Percentiles rank a stretch among this genome's conserved stretches.
These are phyloP conservation scores for Glyptemys insculpta DNA, from an alignment of 2,797 vertebrate species.

Conservation along the genomic window DNA sequence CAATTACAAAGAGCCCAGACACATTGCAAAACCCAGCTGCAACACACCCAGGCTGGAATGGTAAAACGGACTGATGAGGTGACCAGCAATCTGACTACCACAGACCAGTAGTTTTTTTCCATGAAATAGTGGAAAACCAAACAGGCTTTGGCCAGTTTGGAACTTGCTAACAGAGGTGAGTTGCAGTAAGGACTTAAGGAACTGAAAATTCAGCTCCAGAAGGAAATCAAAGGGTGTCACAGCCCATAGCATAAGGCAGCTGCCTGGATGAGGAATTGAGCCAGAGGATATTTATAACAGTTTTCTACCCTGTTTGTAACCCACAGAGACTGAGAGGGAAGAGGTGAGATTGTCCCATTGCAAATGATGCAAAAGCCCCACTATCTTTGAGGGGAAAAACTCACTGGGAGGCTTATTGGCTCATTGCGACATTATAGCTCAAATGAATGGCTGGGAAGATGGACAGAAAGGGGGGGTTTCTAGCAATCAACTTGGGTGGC, in stretches of 20 bases:
- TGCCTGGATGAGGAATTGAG: neutral
- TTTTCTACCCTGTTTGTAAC: neutral
- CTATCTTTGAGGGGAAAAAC: neutral
- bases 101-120: neutral
- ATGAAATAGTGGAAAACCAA: neutral
- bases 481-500: neutral
- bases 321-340: neutral
- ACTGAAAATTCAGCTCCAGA: neutral
- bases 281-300: neutral
- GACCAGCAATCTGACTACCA: neutral
- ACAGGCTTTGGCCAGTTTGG: neutral
- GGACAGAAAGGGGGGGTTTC: neutral
- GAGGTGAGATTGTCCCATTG: neutral
- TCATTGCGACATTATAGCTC: neutral
- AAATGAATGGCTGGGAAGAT: neutral
- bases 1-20: neutral
- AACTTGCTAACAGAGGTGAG: neutral
- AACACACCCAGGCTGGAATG: neutral
- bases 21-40: neutral
- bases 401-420: neutral
- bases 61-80: neutral
- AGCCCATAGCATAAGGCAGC: neutral
- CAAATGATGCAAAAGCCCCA: neutral
- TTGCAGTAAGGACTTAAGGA: neutral
- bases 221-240: neutral